Evolutionary conservation across 1,140 invertebrate species (phyloP).

Genomic region (Drosophila setifemur): DNA sequence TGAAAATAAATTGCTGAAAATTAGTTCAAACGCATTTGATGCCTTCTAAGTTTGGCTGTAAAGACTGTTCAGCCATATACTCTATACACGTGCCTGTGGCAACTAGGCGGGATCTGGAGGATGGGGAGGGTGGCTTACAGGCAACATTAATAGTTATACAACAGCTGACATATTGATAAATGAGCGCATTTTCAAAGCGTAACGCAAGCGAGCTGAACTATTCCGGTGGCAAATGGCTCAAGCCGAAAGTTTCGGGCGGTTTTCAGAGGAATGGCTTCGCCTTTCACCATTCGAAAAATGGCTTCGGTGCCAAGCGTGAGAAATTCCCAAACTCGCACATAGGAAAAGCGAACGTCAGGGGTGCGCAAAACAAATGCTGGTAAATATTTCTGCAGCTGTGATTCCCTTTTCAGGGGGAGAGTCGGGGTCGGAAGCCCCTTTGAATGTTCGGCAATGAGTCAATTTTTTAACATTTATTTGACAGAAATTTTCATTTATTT

Average conservation of each 20-base stretch:
- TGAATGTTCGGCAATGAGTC: slow-evolving; percentile 67
- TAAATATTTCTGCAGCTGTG: slow-evolving; percentile 78
- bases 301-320: slow-evolving; percentile 71
- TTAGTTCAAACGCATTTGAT: slow-evolving; percentile 78
- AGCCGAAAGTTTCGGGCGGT: slow-evolving; percentile 14
- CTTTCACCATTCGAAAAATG: no score
- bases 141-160: slow-evolving; percentile 78
- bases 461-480: slow-evolving; percentile 82
- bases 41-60: slow-evolving; percentile 66
- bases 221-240: slow-evolving; percentile 67
- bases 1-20: slow-evolving; percentile 76
- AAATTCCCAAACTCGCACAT: slow-evolving; percentile 43
- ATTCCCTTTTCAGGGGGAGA: slow-evolving; percentile 48
- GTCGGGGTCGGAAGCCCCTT: neutral
- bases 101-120: neutral
- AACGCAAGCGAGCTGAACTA: slow-evolving; percentile 48
- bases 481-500: slow-evolving; percentile 80
- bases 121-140: neutral
- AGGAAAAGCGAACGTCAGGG: slow-evolving; percentile 7
- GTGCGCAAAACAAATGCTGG: slow-evolving; percentile 72
- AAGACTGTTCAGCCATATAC: no score
- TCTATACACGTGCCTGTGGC: slow-evolving; percentile 22
- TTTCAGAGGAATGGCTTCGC: neutral
- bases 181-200: slow-evolving; percentile 67
- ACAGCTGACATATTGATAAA: slow-evolving; percentile 81